Conservation (phyloP, 2,797 vertebrate genomes). For the Pseudochirops cupreus region DNA sequence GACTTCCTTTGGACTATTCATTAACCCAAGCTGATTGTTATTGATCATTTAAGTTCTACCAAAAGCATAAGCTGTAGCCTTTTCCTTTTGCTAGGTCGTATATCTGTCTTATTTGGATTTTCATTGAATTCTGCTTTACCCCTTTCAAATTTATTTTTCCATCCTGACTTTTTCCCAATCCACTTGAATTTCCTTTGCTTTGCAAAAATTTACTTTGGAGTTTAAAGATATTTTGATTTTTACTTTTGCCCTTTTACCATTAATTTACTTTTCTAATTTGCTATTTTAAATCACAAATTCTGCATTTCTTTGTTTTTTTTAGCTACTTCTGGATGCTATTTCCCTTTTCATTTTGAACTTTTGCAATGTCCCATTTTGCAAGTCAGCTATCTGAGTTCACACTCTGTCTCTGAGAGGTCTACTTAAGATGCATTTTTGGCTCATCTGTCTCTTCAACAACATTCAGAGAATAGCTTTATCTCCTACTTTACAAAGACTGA, state of each 20-base stretch:
- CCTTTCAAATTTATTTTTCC: conserved; percentile 69
- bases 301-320: conserved; percentile 57
- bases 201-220: conserved; percentile 65
- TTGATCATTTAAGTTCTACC: conserved; percentile 50
- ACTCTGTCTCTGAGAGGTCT: not conserved
- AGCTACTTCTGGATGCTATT: conserved; percentile 42
- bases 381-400: conserved; percentile 27
- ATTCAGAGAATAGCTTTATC: conserved; percentile 2
- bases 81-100: conserved; percentile 61
- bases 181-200: conserved; percentile 68
- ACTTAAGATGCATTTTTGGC: not conserved
- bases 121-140: conserved; percentile 68
- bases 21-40: conserved; percentile 46
- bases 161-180: conserved; percentile 56
- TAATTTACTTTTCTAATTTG: conserved; percentile 57
- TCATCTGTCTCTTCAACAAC: conserved; percentile 20
- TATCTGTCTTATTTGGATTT: conserved; percentile 71
- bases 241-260: conserved; percentile 40
- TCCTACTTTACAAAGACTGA: not conserved
- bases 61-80: conserved; percentile 36
- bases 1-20: not conserved
- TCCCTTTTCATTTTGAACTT: conserved; percentile 41
- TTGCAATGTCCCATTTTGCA: conserved; percentile 50
- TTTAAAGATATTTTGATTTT: conserved; percentile 60
- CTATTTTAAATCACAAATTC: conserved; percentile 61